Evolutionary conservation across 2,113 vertebrate genomes (phyloP).

Genomic region (Geococcyx californianus): DNA sequence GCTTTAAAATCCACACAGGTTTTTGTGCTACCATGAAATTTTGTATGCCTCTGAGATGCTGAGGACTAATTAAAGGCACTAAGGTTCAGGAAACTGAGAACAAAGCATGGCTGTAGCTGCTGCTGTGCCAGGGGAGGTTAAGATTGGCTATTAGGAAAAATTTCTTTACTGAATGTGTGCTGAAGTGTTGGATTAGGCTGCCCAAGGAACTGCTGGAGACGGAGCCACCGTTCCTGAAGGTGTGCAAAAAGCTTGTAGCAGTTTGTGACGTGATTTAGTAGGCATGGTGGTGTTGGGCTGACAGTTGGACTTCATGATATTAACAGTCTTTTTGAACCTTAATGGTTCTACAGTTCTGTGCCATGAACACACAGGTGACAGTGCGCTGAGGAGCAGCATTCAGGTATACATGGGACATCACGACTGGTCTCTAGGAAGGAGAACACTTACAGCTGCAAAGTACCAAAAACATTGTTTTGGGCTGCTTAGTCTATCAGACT

Average conservation of each 20-base stretch:
- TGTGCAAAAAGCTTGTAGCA: no score
- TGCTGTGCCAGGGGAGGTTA: no score
- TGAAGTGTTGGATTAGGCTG: no score
- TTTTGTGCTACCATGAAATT: not conserved
- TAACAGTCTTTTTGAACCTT: no score
- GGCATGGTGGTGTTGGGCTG: no score
- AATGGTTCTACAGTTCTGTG: no score
- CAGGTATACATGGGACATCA: accelerated
- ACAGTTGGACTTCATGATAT: no score
- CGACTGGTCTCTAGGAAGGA: not conserved
- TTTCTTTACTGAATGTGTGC: no score
- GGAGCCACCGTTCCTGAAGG: no score
- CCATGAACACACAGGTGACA: not conserved
- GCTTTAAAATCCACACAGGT: not conserved
- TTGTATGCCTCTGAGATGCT: not conserved
- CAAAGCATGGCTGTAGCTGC: not conserved
- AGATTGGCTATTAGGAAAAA: no score
- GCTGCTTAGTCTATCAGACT: not conserved
- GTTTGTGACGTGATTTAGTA: no score
- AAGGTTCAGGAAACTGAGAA: not conserved
- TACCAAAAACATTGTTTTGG: not conserved
- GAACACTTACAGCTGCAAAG: not conserved
- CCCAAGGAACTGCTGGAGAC: no score
- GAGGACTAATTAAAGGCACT: not conserved
- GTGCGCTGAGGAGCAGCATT: not conserved